phyloP scores from a whole-genome alignment of 2,797 vertebrate genomes.

The Falco rusticolus region DNA sequence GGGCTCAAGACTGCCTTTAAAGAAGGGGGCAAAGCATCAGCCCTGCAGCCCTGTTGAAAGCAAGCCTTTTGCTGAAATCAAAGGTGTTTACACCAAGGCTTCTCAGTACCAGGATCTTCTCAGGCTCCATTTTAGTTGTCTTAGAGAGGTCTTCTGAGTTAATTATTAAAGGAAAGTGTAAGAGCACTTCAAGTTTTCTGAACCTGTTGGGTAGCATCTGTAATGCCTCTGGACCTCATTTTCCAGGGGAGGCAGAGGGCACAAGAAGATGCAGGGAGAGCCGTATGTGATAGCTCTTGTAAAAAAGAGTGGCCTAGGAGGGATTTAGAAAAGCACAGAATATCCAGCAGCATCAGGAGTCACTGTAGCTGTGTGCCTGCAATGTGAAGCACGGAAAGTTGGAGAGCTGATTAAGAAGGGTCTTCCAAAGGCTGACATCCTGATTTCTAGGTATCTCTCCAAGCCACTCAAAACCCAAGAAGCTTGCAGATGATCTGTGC shows the following conservation, averaged over 20 bases:
- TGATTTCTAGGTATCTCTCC: neutral
- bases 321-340: neutral
- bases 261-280: neutral
- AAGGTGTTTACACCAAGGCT: neutral
- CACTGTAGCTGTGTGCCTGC: neutral
- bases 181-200: neutral
- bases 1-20: neutral
- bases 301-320: neutral
- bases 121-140: neutral
- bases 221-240: neutral
- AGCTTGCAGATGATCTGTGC: neutral
- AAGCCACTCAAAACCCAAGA: neutral
- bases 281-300: neutral
- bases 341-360: neutral
- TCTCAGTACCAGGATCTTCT: neutral
- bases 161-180: neutral
- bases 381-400: neutral
- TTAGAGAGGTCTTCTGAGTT: neutral
- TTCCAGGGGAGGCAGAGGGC: neutral
- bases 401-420: neutral
- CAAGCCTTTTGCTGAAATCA: neutral
- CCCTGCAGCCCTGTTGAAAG: neutral
- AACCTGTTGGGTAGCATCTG: neutral
- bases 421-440: neutral
- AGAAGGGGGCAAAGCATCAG: neutral